Evolutionary conservation across 1,140 invertebrate species (phyloP), one percentile per base, ranked within the genome.

Genomic region (Druon quercuslanigerum): DNA sequence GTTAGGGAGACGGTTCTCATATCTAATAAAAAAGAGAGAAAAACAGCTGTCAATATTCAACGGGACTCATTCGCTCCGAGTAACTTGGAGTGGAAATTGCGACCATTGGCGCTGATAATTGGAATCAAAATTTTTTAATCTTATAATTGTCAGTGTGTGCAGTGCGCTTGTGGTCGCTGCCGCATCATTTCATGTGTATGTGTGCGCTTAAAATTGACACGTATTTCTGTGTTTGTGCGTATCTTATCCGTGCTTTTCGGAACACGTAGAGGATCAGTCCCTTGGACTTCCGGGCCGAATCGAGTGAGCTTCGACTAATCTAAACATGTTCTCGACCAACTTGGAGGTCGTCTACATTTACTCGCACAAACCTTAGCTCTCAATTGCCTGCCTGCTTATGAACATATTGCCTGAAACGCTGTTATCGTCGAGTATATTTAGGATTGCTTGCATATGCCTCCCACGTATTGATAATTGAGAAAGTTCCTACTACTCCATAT

Each of bases 81-180:
- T 25, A 66, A 8, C 5, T n/a, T 16, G 73, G 74, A 79, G 76
- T 79, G 71, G 72, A 75, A 84, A 82, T 73, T 76, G 70, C 82
- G 75, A 72, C 70, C 74, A 83, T 80, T 76, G 75, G 76, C 66
- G 70, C 40, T 66, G 13, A 40, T n/a, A 66, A 40, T 66, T 66
- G 57, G 46, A 33, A 40, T 14, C 6, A 66, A 66, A 60, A 60
- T 40, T 66, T 40, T 14, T 16, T 66, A n/a, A 66, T 84, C 87
- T 84, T 88, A 84, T 85, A 87, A 90, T 91, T 91, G 89, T 91
- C 90, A 90, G 88, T 91, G 88, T 91, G 85, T 90, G 87, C 90
- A 90, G 89, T 90, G 86, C 85, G 89, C 89, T 90, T 91, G 78
- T 88, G 86, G 85, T 89, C 87, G 86, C 86, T 79, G 79, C 78